phyloP scores from a whole-genome alignment of 2,113 vertebrate species.

The Arenaria interpres region DNA sequence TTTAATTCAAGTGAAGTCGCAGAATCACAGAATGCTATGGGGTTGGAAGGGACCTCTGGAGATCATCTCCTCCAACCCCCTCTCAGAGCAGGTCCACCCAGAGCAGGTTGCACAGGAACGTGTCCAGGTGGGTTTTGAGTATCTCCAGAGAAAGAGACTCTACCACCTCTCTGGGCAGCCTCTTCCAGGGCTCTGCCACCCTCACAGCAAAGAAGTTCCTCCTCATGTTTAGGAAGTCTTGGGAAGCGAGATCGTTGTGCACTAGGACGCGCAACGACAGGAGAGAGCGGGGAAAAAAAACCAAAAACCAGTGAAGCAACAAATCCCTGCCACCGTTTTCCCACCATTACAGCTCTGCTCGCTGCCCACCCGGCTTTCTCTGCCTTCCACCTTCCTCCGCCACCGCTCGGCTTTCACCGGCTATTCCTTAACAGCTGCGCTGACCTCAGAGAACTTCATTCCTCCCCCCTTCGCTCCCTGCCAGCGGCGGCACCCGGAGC shows the following conservation, averaged over 20 bases:
- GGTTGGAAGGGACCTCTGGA: too few relatives aligned
- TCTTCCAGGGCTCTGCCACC: too few relatives aligned
- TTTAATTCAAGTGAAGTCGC: background rate
- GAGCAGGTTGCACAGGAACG: too few relatives aligned
- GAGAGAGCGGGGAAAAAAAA: too few relatives aligned
- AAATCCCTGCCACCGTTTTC: background rate
- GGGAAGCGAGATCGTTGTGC: background rate
- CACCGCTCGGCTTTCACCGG: fast-evolving
- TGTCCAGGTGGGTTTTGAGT: too few relatives aligned
- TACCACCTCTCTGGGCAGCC: too few relatives aligned
- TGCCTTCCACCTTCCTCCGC: background rate
- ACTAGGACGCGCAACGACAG: background rate
- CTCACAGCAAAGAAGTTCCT: too few relatives aligned
- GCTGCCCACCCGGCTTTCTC: background rate
- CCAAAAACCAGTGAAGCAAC: background rate
- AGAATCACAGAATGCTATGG: too few relatives aligned
- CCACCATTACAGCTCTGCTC: background rate
- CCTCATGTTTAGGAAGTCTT: too few relatives aligned
- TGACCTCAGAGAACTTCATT: background rate
- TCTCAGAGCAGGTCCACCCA: too few relatives aligned
- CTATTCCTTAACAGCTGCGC: background rate
- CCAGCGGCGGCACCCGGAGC: background rate
- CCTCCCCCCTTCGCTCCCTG: background rate
- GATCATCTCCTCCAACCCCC: too few relatives aligned
- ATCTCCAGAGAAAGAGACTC: too few relatives aligned